Conservation (phyloP, 1,140 invertebrate species). For the Ceratina calcarata region DNA sequence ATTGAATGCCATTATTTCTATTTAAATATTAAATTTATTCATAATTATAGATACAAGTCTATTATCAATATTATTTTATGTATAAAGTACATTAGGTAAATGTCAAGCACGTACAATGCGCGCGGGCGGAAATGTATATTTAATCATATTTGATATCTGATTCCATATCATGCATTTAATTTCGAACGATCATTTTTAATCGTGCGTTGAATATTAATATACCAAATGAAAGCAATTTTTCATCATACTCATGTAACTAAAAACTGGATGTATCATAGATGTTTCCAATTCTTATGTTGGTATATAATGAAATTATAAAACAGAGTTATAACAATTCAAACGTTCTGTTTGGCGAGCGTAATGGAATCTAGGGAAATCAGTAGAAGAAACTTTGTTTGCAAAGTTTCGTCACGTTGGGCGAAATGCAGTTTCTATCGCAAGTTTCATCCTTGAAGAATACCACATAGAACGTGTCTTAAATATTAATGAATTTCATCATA, state of each 20-base stretch:
- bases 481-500: constrained; percentile 42
- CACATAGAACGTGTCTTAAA: constrained; percentile 36
- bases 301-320: constrained; percentile 20
- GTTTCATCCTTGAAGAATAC: constrained; percentile 32
- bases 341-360: constrained; percentile 26
- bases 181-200: background rate
- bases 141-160: background rate
- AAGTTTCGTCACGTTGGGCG: constrained; percentile 47
- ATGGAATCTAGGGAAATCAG: constrained; percentile 45
- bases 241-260: background rate
- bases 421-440: constrained; percentile 41
- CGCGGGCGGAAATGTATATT: background rate
- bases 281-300: no score
- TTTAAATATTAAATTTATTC: background rate
- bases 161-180: background rate
- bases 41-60: background rate
- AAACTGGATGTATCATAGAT: background rate
- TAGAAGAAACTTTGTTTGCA: constrained; percentile 40
- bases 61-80: background rate
- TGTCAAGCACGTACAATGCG: background rate
- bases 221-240: background rate
- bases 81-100: background rate
- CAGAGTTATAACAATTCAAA: constrained; percentile 24
- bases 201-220: background rate
- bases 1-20: no score